Percentiles rank a stretch among this genome's conserved stretches.
Evolutionary conservation across 2,797 vertebrate genomes (phyloP).

Genomic region (Pyrocephalus nanus): DNA sequence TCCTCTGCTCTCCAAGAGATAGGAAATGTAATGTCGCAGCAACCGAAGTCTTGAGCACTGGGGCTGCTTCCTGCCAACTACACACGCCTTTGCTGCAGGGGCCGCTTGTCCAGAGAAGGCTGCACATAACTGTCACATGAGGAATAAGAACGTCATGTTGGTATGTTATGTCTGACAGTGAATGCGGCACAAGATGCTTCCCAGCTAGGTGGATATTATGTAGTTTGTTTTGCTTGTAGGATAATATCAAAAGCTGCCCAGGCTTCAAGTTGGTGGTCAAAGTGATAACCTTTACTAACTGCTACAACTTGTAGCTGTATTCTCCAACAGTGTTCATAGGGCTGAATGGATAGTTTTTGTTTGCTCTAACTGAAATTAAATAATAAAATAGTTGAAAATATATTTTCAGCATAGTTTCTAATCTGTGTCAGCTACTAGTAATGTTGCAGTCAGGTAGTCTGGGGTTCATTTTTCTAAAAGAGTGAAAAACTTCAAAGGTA

Average conservation of each 20-base stretch:
- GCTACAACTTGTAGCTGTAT: not conserved
- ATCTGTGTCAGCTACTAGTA: not conserved
- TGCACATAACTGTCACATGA: fast-evolving
- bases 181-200: fast-evolving
- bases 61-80: not conserved
- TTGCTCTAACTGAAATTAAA: not conserved
- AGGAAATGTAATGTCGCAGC: not conserved
- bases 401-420: not conserved
- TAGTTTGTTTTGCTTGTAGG: not conserved
- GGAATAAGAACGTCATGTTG: fast-evolving
- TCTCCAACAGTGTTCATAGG: not conserved
- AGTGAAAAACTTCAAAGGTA: fast-evolving
- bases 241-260: slow-evolving; percentile 7
- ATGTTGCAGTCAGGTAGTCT: not conserved
- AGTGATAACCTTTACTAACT: not conserved
- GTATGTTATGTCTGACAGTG: not conserved
- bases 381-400: not conserved
- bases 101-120: not conserved
- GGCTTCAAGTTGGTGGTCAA: not conserved
- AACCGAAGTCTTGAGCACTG: fast-evolving
- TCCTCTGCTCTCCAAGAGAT: not conserved
- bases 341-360: not conserved
- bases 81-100: not conserved
- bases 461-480: not conserved
- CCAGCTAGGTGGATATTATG: not conserved